Percentiles rank a stretch among this genome's conserved stretches.
Evolutionary conservation across 2,797 vertebrate species (phyloP).

Genomic region (Malurus splendens): DNA sequence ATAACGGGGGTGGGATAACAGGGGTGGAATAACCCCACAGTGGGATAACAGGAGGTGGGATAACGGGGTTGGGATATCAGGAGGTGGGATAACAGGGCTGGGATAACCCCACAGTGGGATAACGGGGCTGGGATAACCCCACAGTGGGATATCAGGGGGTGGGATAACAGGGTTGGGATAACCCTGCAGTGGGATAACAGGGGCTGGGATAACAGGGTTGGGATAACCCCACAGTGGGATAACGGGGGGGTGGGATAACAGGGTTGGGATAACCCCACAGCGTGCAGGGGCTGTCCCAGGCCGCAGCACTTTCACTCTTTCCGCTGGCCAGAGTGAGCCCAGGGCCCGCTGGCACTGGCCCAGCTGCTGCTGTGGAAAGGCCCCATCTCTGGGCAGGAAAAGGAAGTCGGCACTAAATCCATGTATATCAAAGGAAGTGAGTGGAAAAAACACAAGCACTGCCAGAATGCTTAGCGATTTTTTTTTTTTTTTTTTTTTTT

Average conservation of each 20-base stretch:
- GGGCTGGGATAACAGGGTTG: background rate
- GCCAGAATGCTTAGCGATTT: constrained; percentile 52
- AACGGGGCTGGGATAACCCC: no score
- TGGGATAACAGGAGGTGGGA: background rate
- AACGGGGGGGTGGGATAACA: no score
- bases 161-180: no score
- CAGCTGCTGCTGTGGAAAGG: constrained; percentile 81
- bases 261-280: background rate
- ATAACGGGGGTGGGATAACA: no score
- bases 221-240: background rate
- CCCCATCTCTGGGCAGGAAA: constrained; percentile 86
- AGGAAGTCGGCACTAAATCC: constrained; percentile 86
- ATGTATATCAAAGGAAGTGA: constrained; percentile 83
- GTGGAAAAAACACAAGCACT: constrained; percentile 75
- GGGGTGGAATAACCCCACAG: background rate
- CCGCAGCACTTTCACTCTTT: constrained; percentile 70
- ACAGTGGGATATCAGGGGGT: no score
- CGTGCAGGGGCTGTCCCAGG: background rate
- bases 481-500: constrained; percentile 59
- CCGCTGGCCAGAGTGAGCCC: constrained; percentile 14
- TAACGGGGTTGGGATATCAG: no score
- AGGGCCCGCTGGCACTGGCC: constrained; percentile 66
- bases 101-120: no score
- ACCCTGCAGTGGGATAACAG: no score
- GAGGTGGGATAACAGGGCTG: no score